phyloP scores from a whole-genome alignment of 2,113 vertebrate genomes.

The Porphyrio hochstetteri region DNA sequence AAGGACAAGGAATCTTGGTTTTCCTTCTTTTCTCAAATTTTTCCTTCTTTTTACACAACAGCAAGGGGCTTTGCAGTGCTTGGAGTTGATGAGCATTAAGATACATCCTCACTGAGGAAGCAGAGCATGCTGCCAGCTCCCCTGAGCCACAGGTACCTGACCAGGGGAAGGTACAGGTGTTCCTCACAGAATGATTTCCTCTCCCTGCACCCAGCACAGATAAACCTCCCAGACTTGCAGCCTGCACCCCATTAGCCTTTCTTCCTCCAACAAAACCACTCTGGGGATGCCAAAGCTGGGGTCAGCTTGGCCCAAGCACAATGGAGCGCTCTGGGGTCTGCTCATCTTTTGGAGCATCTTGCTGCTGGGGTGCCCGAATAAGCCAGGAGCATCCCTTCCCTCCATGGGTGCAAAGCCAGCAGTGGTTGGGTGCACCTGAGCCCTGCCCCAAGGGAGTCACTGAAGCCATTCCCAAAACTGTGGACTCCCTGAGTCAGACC shows the following conservation, averaged over 20 bases:
- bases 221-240: not conserved
- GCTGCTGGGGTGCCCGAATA: not conserved
- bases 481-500: not conserved
- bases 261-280: not conserved
- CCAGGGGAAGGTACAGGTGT: not conserved
- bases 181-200: accelerated
- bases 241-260: not conserved
- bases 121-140: not conserved
- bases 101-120: not conserved
- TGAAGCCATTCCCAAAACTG: not conserved
- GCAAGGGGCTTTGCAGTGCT: not conserved
- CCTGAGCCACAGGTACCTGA: not conserved
- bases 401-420: not conserved
- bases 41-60: not conserved
- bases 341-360: not conserved
- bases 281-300: not conserved
- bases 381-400: not conserved
- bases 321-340: accelerated
- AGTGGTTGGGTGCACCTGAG: not conserved
- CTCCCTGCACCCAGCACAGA: not conserved
- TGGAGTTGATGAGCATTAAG: not conserved
- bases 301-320: accelerated
- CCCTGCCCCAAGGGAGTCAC: not conserved
- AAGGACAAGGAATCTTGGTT: not conserved
- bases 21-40: not conserved